phyloP scores from a whole-genome alignment of 1,140 invertebrate species.

The Trachymyrmex septentrionalis region DNA sequence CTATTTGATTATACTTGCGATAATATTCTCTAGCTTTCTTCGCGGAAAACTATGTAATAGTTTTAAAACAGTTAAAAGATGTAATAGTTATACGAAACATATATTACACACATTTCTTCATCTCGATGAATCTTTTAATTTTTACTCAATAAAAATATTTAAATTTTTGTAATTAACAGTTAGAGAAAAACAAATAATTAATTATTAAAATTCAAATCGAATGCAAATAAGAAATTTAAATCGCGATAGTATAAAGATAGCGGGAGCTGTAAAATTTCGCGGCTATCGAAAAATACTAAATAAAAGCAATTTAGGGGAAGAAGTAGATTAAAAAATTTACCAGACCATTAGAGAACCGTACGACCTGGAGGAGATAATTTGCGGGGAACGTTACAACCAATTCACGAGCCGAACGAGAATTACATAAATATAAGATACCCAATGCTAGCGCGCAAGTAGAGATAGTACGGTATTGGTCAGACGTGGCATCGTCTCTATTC shows the following conservation, averaged over 20 bases:
- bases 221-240: background rate
- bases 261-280: background rate
- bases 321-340: constrained; percentile 23
- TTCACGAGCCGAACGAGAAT: constrained; percentile 39
- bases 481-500: constrained; percentile 8
- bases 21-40: constrained; percentile 4
- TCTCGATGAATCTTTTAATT: background rate
- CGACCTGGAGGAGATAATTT: background rate
- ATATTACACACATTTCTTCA: background rate
- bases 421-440: constrained; percentile 52
- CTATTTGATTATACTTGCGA: background rate
- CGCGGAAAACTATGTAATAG: background rate
- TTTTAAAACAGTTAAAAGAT: background rate
- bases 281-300: background rate
- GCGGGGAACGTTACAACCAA: background rate
- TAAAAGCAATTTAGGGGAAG: background rate
- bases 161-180: background rate
- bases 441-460: constrained; percentile 8
- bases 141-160: constrained; percentile 11
- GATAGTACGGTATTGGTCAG: constrained; percentile 22
- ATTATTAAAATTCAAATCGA: background rate
- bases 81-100: background rate
- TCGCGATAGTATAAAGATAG: background rate
- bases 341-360: constrained; percentile 13
- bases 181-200: background rate